Base-by-base conservation (phyloP, 2,888 invertebrate species). In the Aromia moschata region DNA sequence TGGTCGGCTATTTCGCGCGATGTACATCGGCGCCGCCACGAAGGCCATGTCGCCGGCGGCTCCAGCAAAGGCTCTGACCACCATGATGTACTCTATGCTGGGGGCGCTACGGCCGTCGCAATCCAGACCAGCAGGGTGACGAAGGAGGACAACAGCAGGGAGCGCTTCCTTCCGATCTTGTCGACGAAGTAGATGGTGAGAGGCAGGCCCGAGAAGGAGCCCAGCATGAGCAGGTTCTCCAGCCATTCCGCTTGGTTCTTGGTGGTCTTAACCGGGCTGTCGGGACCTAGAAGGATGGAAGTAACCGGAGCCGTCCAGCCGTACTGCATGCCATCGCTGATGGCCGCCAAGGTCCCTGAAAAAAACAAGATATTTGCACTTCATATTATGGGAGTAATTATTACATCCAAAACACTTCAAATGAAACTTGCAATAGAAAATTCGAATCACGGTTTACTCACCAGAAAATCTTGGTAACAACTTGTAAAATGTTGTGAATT, bases 261-360 rank as follows among this genome's bases (percentile, higher is more conserved):
- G 10, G 66, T 70, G 40, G 78, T 76, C 58, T 64, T 58, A 1
- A 80, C 76, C 10, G 79, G 79, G 15, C 72, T 71, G 53, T 74
- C 71, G 1, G 64, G 67, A 4, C 63, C 56, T 57, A 75, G 64
- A 11, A 80, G 70, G 2, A 78, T 67, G 1, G 78, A 79, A 10
- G 78, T 72, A 11, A 77, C 71, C 3, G 81, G 80, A 1, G 80
- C 77, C 12, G 80, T 77, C 81, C 81, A 79, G 18, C 78, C 80
- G 44, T 81, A 81, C 63, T 79, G 78, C 77, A 81, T 80, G 33
- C 81, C 81, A 74, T 81, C 81, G 17, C 79, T 78, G 38, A 80
- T 74, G 12, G 78, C 79, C 40, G 77, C 76, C 17, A 80, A 56
- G 2, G 79, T 79, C 59, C 76, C 80, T 80, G 69, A 31, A 78